These are phyloP conservation scores for Drosophila subobscura DNA, from an alignment of 1,140 invertebrate genomes.

Conservation along the genomic window DNA sequence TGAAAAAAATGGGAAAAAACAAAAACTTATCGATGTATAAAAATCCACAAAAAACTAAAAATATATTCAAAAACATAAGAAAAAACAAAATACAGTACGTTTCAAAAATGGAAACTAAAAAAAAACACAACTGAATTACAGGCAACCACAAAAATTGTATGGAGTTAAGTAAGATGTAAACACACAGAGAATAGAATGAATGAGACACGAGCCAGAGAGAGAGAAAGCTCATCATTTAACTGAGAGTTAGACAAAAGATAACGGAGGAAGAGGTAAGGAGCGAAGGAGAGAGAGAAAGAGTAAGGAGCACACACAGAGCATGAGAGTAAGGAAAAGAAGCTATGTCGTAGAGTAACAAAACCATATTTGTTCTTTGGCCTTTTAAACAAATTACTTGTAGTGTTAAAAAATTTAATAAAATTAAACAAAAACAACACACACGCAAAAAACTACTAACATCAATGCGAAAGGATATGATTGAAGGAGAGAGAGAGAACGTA, in stretches of 20 bases:
- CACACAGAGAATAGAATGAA: constrained; percentile 38
- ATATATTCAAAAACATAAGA: constrained; percentile 8
- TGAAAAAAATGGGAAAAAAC: constrained; percentile 6
- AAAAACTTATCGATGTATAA: constrained; percentile 8
- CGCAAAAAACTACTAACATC: constrained; percentile 14
- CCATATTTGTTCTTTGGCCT: constrained; percentile 33
- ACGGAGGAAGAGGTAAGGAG: constrained; percentile 3
- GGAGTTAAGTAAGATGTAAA: constrained; percentile 1
- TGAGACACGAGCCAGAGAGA: constrained; percentile 24
- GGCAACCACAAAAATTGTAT: no score
- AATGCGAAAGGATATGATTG: constrained; percentile 6
- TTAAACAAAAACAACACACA: constrained; percentile 23
- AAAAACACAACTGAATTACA: no score
- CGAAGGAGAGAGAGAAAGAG: neutral
- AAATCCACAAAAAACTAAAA: constrained; percentile 11
- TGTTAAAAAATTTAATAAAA: constrained; percentile 46
- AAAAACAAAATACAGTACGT: no score
- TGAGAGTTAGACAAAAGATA: constrained; percentile 23
- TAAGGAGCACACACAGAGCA: neutral
- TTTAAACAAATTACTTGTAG: constrained; percentile 51
- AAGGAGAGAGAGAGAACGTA: constrained; percentile 3
- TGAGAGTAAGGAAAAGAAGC: neutral
- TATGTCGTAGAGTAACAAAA: constrained; percentile 12
- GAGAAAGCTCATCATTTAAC: constrained; percentile 1
- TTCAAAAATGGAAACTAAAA: no score